phyloP scores from a whole-genome alignment of 1,140 invertebrate genomes.

The Atta colombica region DNA sequence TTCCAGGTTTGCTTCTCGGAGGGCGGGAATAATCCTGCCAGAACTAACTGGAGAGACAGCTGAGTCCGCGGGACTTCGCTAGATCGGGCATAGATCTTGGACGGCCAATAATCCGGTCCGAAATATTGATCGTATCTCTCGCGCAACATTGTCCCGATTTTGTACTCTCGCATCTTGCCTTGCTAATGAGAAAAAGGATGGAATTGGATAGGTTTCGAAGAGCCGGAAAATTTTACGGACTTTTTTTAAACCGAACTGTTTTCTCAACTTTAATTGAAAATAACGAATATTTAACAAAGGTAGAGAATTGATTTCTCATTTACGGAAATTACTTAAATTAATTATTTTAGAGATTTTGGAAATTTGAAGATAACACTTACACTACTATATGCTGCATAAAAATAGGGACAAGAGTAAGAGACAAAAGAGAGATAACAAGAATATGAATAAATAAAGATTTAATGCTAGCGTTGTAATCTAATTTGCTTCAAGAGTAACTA shows the following conservation, averaged over 20 bases:
- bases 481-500: neutral
- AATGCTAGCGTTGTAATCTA: neutral
- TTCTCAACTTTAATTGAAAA: neutral
- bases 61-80: conserved; percentile 89
- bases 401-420: neutral
- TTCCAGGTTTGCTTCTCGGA: conserved; percentile 88
- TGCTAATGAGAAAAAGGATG: conserved; percentile 80
- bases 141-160: conserved; percentile 88
- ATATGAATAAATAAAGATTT: conserved; percentile 8
- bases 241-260: neutral
- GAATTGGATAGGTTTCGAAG: neutral
- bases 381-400: neutral
- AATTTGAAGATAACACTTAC: neutral
- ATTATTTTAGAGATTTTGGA: neutral
- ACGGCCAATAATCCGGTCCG: conserved; percentile 87
- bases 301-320: neutral
- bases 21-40: conserved; percentile 91
- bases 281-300: neutral
- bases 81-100: conserved; percentile 86
- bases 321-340: neutral
- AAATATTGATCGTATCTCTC: conserved; percentile 87
- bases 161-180: conserved; percentile 88
- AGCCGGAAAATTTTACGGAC: neutral
- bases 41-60: conserved; percentile 91
- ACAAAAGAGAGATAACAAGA: neutral